Percentiles rank a stretch among this genome's conserved stretches.
Conservation (phyloP, 37 sponge, comb jelly and placozoan genomes). For the Corticium candelabrum region DNA sequence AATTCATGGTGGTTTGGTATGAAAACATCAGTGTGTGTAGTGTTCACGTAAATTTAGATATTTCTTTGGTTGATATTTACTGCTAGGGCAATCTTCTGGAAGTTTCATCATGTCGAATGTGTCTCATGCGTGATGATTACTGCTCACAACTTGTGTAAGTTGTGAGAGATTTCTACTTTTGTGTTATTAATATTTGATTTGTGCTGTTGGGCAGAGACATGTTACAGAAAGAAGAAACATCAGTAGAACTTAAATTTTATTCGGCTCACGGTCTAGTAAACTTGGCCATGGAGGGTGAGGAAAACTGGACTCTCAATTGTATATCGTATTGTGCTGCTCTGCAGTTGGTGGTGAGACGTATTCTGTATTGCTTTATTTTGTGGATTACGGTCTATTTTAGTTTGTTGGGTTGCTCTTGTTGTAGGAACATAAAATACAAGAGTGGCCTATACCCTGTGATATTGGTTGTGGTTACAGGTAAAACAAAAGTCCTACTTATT, state of each 20-base stretch:
- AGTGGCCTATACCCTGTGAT: background rate
- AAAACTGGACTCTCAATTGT: background rate
- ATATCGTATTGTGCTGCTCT: background rate
- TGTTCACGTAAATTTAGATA: too few species aligned
- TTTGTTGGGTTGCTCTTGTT: background rate
- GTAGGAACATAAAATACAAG: background rate
- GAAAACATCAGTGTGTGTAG: too few species aligned
- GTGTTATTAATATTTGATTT: too few species aligned
- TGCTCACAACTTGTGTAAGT: background rate
- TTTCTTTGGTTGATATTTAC: too few species aligned
- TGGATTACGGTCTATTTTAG: too few species aligned
- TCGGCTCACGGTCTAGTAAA: background rate
- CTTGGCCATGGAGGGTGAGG: background rate
- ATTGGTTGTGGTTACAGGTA: background rate
- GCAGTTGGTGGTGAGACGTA: background rate
- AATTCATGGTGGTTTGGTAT: background rate
- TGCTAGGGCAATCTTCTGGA: background rate
- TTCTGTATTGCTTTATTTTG: background rate
- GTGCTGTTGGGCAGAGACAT: too few species aligned
- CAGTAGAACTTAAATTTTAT: background rate
- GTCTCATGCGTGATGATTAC: background rate
- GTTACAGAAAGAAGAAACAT: too few species aligned
- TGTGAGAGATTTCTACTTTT: too few species aligned
- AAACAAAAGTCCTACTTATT: background rate
- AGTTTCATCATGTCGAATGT: background rate